Evolutionary conservation across 1,140 invertebrate genomes (phyloP).

Genomic region (Dendroctonus valens): DNA sequence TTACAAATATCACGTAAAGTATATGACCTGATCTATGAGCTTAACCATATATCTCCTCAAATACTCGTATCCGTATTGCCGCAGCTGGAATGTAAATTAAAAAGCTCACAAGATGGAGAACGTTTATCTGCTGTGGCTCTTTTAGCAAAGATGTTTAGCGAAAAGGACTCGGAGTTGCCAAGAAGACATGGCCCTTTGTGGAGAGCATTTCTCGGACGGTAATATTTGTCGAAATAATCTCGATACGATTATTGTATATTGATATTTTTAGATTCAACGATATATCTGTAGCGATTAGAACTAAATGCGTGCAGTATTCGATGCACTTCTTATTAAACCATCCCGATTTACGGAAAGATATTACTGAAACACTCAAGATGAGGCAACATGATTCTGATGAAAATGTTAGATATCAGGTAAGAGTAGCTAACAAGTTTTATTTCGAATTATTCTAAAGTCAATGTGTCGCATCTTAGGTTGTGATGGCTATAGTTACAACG

Average conservation of each 20-base stretch:
- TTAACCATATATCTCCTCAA: constrained; percentile 90
- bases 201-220: constrained; percentile 82
- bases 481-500: constrained; percentile 90
- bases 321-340: constrained; percentile 97
- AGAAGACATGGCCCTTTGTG: constrained; percentile 82
- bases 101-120: constrained; percentile 85
- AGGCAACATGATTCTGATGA: constrained; percentile 95
- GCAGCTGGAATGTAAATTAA: constrained; percentile 89
- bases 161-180: constrained; percentile 87
- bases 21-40: constrained; percentile 95
- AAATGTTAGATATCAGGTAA: constrained; percentile 87
- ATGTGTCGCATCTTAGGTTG: constrained; percentile 15
- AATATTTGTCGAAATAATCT: background rate
- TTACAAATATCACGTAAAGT: constrained; percentile 81
- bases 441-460: background rate
- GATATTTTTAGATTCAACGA: constrained; percentile 74
- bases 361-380: constrained; percentile 83
- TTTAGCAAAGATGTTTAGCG: constrained; percentile 94
- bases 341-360: constrained; percentile 85
- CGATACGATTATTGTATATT: background rate
- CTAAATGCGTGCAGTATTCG: constrained; percentile 94
- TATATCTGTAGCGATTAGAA: constrained; percentile 87
- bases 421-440: background rate
- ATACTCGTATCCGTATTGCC: constrained; percentile 87
- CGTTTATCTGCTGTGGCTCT: constrained; percentile 84